Evolutionary conservation across 1,140 invertebrate species (phyloP).

Genomic region (Drosophila triauraria): DNA sequence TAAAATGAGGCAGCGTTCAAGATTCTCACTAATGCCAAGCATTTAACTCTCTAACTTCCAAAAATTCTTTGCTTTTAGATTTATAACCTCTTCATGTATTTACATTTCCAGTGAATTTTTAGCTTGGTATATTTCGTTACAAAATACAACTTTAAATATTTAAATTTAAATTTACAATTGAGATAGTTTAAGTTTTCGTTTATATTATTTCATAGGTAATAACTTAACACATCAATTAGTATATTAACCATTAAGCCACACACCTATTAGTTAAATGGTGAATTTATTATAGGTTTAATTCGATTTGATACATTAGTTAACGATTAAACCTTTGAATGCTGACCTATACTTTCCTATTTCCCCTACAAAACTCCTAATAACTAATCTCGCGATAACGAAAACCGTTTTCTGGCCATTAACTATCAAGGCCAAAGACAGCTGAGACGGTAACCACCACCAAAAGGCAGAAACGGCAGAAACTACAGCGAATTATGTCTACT

Average conservation of each 20-base stretch:
- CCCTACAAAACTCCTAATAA: neutral
- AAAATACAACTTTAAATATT: no score
- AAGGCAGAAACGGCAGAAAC: slow-evolving; percentile 39
- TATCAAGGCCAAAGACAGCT: slow-evolving; percentile 19
- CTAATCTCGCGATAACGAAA: no score
- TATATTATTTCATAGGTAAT: no score
- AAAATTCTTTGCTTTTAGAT: neutral
- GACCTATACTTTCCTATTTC: no score
- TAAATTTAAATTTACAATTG: no score
- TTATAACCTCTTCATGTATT: neutral
- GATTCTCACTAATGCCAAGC: neutral
- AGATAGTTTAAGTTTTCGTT: no score
- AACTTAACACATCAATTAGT: no score
- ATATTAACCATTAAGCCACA: no score
- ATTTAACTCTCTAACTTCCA: neutral
- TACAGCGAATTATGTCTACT: slow-evolving; percentile 61
- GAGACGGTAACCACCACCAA: slow-evolving; percentile 37
- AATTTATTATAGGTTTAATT: neutral
- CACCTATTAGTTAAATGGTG: no score
- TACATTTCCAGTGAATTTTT: no score
- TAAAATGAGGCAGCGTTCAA: neutral
- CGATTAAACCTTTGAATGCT: neutral
- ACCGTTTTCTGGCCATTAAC: slow-evolving; percentile 10
- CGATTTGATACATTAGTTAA: no score
- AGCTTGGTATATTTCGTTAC: no score